These are phyloP conservation scores for Mylabris sibirica DNA, from an alignment of 2,888 invertebrate genomes.

Conservation along the genomic window DNA sequence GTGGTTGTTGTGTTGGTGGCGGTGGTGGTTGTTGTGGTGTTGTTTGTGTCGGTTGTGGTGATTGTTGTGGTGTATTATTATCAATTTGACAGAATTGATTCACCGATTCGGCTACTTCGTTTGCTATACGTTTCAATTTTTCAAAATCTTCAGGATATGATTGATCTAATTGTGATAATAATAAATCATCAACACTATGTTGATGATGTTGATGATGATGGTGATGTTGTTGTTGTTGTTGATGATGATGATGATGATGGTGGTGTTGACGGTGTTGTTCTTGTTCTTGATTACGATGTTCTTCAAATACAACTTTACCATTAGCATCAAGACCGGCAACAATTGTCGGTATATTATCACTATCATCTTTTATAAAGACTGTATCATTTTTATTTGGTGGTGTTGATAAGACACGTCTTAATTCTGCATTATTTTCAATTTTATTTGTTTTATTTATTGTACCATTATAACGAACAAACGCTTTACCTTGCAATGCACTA, in stretches of 20 bases:
- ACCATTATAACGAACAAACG: conserved; percentile 60
- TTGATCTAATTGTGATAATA: conserved; percentile 73
- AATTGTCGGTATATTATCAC: conserved; percentile 57
- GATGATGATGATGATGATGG: conserved; percentile 69
- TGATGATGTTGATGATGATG: conserved; percentile 68
- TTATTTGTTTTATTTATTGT: conserved; percentile 47
- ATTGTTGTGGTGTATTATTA: background rate
- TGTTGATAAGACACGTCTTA: conserved; percentile 65
- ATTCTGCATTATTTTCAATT: conserved; percentile 62
- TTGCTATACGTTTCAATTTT: conserved; percentile 83
- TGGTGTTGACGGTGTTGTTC: conserved; percentile 63
- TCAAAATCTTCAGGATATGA: conserved; percentile 83
- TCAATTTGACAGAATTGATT: conserved; percentile 70
- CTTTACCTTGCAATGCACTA: conserved; percentile 85
- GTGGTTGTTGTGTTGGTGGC: conserved; percentile 48
- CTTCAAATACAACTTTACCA: conserved; percentile 58
- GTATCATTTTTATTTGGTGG: conserved; percentile 61
- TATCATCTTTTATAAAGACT: conserved; percentile 55
- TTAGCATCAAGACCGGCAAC: conserved; percentile 59
- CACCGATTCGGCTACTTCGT: conserved; percentile 80
- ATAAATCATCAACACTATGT: conserved; percentile 73
- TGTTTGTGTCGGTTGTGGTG: background rate
- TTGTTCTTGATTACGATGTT: conserved; percentile 32
- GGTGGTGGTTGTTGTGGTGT: background rate
- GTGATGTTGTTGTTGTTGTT: conserved; percentile 67